phyloP scores from a whole-genome alignment of 2,113 vertebrate genomes.

The Echinops telfairi region DNA sequence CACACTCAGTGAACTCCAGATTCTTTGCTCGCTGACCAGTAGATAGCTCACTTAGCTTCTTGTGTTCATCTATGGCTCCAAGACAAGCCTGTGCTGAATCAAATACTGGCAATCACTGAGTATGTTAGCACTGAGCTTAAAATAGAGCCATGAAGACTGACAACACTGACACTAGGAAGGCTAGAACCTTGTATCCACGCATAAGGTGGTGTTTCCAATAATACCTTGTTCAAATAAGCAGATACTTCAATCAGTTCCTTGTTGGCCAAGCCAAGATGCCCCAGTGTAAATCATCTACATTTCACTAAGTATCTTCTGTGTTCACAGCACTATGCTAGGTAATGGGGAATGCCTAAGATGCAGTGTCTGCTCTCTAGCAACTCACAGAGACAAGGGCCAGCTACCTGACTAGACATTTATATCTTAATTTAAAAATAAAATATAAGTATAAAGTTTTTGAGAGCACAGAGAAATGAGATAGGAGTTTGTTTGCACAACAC shows the following conservation, averaged over 20 bases:
- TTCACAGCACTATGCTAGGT: not conserved
- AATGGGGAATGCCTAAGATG: not conserved
- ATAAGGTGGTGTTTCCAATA: not conserved
- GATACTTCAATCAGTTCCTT: not conserved
- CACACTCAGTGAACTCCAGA: not conserved
- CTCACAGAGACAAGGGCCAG: not conserved
- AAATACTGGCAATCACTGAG: not conserved
- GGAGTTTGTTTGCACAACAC: not conserved
- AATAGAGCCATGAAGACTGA: constrained; percentile 7
- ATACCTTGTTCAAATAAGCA: not conserved
- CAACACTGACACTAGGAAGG: not conserved
- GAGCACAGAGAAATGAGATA: constrained; percentile 5
- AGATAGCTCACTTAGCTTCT: not conserved
- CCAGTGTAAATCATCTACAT: not conserved
- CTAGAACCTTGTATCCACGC: not conserved
- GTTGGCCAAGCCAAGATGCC: not conserved
- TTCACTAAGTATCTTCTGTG: constrained; percentile 18
- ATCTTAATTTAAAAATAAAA: constrained; percentile 5
- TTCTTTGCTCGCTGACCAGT: not conserved
- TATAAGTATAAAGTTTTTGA: not conserved
- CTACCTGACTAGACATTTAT: not conserved
- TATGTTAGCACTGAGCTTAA: not conserved
- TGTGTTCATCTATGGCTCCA: not conserved
- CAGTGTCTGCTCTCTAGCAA: not conserved
- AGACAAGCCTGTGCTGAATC: not conserved